Evolutionary conservation across 2,113 vertebrate species (phyloP).

Genomic region (Ursus arctos): DNA sequence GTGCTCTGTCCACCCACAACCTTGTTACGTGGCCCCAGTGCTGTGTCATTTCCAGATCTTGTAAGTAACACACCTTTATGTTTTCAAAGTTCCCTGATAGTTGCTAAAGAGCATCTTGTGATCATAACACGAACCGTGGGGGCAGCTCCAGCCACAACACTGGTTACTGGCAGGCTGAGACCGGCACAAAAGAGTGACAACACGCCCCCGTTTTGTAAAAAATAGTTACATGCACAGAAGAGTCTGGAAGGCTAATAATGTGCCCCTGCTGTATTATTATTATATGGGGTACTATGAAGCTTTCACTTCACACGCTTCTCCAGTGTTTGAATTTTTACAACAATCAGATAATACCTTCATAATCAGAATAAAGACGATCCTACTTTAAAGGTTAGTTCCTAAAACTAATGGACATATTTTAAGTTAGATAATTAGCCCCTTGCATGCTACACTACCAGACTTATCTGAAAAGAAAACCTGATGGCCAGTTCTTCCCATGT

Average conservation of each 20-base stretch:
- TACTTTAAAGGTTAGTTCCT: not conserved
- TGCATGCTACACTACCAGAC: not conserved
- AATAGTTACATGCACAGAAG: not conserved
- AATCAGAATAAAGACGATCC: not conserved
- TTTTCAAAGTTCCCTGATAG: not conserved
- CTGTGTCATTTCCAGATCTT: not conserved
- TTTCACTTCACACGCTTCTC: not conserved
- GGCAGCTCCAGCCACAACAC: not conserved
- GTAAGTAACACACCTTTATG: not conserved
- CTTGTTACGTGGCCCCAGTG: not conserved
- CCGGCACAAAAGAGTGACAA: not conserved
- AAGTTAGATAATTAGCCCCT: not conserved
- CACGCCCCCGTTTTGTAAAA: not conserved
- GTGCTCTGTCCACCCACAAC: not conserved
- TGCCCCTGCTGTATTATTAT: not conserved
- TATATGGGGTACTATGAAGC: not conserved
- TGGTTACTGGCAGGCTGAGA: not conserved
- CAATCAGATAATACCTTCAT: not conserved
- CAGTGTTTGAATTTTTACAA: not conserved
- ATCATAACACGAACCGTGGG: not conserved
- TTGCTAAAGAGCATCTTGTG: not conserved
- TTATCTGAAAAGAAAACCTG: not conserved
- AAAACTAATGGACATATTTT: not conserved
- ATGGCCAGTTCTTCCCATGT: not conserved
- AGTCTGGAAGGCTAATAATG: not conserved